Conservation (phyloP, 2,113 vertebrate species). For the Rattus rattus region DNA sequence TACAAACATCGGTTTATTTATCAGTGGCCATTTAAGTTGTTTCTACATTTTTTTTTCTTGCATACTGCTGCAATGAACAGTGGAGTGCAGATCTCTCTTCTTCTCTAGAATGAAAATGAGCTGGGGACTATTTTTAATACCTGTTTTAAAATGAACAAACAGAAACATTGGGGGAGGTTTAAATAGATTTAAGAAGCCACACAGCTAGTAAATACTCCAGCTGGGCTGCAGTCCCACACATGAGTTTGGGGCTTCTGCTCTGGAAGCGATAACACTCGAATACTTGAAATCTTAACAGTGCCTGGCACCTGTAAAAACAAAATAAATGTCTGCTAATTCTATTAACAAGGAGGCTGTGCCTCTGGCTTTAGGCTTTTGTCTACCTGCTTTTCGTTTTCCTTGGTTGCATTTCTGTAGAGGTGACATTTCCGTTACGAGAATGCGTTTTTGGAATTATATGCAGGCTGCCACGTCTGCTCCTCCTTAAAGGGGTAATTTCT, state of each 20-base stretch:
- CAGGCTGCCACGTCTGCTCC: too few species aligned
- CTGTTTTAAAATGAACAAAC: conserved; percentile 32
- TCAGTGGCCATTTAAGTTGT: background rate
- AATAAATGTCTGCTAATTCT: conserved; percentile 49
- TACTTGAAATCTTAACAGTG: conserved; percentile 30
- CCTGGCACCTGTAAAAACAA: background rate
- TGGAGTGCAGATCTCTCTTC: background rate
- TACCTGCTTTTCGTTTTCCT: conserved; percentile 31
- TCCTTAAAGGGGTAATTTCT: conserved; percentile 20
- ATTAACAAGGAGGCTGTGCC: background rate
- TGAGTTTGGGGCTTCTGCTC: background rate
- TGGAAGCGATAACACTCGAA: conserved; percentile 25
- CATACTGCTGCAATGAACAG: background rate
- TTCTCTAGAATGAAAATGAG: background rate
- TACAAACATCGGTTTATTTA: background rate
- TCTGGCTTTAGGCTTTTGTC: conserved; percentile 22
- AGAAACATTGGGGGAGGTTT: background rate
- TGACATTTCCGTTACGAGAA: conserved; percentile 7
- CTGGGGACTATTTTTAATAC: conserved; percentile 17
- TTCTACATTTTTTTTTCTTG: background rate
- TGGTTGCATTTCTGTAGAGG: background rate
- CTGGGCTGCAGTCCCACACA: background rate
- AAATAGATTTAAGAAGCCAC: background rate
- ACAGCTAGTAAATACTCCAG: background rate
- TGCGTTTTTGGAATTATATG: background rate